Evolutionary conservation across 2,113 vertebrate genomes (phyloP), one percentile per base, ranked within the genome.

Genomic region (Myodes glareolus): DNA sequence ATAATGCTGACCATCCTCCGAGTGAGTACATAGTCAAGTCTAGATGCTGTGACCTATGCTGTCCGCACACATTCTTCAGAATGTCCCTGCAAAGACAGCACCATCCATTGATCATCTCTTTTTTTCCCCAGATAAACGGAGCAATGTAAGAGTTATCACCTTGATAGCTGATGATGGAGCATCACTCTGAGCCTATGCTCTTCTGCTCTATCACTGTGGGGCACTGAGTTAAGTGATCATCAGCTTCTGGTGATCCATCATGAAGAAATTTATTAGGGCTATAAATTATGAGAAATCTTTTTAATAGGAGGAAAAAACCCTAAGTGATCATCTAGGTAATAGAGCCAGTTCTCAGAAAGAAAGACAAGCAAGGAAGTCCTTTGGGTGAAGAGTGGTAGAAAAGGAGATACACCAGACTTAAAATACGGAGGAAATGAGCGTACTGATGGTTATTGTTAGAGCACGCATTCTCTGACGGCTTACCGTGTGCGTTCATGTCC

Each of bases 391-490:
- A 65, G 14, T 73, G n/a, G 23, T 19, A 75, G 90, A 42, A 93
- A 84, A 92, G 78, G 47, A 86, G 9, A 70, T 9, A 80, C 2
- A 58, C 2, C 47, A 88, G 21, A 10, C 16, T 77, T 6, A 9
- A 92, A 84, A 81, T 92, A 67, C 76, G 23, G 42, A 96, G 42
- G 14, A 90, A 90, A 90, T n/a, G 39, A 50, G 90, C 67, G 12
- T 25, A 42, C 58, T 47, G 29, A 1, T 52, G n/a, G 42, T 68
- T 70, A 80, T 33, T 31, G 31, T 42, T 11, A 73, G 3, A 93
- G 27, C 6, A 45, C 92, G 33, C 42, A 65, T 45, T 93, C 68
- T 33, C 68, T 70, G 50, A 87, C 12, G 6, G 29, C 29, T 85
- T 77, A 63, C 0, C 3, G 14, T 21, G 5, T 8, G 17, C 23